phyloP scores from a whole-genome alignment of 2,888 invertebrate genomes.

The Lasioglossum calceatum region DNA sequence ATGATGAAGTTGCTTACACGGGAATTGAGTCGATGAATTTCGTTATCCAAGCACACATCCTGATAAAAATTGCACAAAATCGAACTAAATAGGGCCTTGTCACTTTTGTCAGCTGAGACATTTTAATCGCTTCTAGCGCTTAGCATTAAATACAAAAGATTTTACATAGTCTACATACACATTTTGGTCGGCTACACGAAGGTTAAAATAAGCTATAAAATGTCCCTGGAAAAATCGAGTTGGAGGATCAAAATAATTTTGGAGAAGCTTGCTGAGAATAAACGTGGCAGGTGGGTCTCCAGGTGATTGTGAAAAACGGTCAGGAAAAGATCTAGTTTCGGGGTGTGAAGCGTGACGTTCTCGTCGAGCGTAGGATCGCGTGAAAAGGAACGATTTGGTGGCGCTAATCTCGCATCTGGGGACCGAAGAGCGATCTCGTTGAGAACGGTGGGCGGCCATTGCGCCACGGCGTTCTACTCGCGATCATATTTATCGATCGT shows the following conservation, averaged over 20 bases:
- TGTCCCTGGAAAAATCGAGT: not conserved
- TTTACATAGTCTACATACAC: too few relatives aligned
- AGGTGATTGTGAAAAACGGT: not conserved
- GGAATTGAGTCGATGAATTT: too few relatives aligned
- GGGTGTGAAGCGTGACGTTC: slow-evolving; percentile 1
- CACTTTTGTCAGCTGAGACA: too few relatives aligned
- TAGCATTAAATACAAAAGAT: too few relatives aligned
- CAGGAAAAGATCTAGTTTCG: slow-evolving; percentile 8
- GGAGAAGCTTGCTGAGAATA: not conserved
- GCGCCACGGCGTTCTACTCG: slow-evolving; percentile 28
- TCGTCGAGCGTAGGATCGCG: slow-evolving; percentile 22
- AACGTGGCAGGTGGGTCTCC: not conserved
- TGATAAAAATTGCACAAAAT: too few relatives aligned
- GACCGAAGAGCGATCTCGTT: slow-evolving; percentile 23
- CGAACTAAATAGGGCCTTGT: too few relatives aligned
- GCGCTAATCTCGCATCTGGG: slow-evolving; percentile 35
- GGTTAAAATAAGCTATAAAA: too few relatives aligned
- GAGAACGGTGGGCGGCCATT: not conserved
- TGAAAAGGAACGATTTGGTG: slow-evolving; percentile 30
- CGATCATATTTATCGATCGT: slow-evolving; percentile 46
- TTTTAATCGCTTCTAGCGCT: too few relatives aligned
- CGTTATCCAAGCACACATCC: too few relatives aligned
- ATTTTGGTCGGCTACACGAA: too few relatives aligned
- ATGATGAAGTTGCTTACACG: too few relatives aligned
- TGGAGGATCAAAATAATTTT: not conserved